Conservation (phyloP, 1,140 invertebrate species). For the Chironomus tepperi region DNA sequence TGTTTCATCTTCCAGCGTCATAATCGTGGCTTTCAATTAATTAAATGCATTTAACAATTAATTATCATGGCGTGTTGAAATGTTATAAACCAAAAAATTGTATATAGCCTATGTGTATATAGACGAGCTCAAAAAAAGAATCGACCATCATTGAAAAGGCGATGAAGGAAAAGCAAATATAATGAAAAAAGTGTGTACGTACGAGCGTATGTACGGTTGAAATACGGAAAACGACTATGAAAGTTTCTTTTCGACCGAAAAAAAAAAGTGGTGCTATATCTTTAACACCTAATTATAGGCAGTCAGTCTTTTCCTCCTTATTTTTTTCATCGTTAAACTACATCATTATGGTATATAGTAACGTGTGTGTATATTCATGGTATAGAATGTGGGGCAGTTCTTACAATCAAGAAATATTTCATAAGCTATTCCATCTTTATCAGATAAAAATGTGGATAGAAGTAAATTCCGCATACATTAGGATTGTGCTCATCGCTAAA, state of each 20-base stretch:
- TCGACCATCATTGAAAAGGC: slow-evolving; percentile 20
- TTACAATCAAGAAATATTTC: too few species aligned
- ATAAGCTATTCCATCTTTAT: too few species aligned
- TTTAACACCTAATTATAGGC: slow-evolving; percentile 13
- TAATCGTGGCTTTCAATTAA: slow-evolving; percentile 23
- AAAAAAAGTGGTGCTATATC: slow-evolving; percentile 12
- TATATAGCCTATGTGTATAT: background rate
- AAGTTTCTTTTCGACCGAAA: slow-evolving; percentile 4
- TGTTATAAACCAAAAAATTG: slow-evolving; percentile 18
- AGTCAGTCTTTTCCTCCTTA: background rate
- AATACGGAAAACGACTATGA: background rate
- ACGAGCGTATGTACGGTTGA: background rate
- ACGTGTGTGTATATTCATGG: too few species aligned
- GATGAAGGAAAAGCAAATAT: slow-evolving; percentile 20
- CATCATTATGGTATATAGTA: too few species aligned
- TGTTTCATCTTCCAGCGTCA: slow-evolving; percentile 4
- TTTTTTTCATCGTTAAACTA: background rate
- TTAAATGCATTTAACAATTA: slow-evolving; percentile 24
- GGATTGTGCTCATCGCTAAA: too few species aligned
- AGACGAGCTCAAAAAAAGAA: background rate
- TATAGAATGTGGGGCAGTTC: background rate
- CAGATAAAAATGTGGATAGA: too few species aligned
- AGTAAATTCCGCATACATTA: too few species aligned
- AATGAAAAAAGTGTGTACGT: background rate
- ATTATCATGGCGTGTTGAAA: slow-evolving; percentile 24